Evolutionary conservation across 2,888 invertebrate species (phyloP).

Genomic region (Atethmia centrago): DNA sequence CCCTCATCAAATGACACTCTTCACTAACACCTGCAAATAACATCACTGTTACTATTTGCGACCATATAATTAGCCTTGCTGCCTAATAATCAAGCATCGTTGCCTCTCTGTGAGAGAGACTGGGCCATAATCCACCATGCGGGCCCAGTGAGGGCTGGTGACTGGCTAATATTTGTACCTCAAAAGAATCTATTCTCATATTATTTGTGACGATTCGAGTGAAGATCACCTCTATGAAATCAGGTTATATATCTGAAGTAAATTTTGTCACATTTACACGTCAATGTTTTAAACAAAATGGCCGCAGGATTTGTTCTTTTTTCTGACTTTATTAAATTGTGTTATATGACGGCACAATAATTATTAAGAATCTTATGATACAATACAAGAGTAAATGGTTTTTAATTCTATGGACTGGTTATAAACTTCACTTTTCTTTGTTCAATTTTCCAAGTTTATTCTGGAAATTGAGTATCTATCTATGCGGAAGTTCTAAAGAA

Average conservation of each 20-base stretch:
- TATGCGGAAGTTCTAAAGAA: not conserved
- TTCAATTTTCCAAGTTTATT: not conserved
- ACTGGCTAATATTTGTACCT: not conserved
- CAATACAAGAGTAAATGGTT: not conserved
- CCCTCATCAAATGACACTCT: slow-evolving; percentile 83
- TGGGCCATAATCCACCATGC: not conserved
- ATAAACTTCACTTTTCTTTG: not conserved
- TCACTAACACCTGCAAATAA: slow-evolving; percentile 77
- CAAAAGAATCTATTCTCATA: not conserved
- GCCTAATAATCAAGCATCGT: not conserved
- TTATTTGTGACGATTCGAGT: not conserved
- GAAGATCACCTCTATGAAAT: not conserved
- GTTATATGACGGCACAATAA: not conserved
- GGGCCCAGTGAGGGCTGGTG: not conserved
- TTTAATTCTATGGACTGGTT: not conserved
- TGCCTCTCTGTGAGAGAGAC: not conserved
- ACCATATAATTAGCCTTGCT: not conserved
- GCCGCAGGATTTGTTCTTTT: not conserved
- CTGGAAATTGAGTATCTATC: not conserved
- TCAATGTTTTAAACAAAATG: not conserved
- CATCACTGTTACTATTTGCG: not conserved
- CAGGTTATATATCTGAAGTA: not conserved
- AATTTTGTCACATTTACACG: not conserved
- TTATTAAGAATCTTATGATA: not conserved
- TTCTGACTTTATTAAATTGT: not conserved